These are phyloP conservation scores for Brevimyrus niger DNA, from an alignment of 2,113 vertebrate genomes.

Conservation along the genomic window DNA sequence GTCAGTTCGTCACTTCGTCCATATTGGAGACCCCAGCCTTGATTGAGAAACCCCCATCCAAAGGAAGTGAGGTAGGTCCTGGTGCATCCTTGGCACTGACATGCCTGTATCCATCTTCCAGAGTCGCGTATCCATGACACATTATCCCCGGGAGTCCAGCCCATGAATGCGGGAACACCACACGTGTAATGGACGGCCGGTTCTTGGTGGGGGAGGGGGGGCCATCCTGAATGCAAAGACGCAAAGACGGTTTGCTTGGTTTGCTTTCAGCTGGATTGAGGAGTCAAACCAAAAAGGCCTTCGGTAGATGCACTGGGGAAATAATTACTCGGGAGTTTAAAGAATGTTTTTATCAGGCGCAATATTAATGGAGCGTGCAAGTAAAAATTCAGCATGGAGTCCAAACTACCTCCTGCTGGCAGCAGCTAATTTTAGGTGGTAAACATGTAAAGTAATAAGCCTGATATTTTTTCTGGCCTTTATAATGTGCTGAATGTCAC, in stretches of 20 bases:
- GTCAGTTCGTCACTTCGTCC: background rate
- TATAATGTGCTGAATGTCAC: background rate
- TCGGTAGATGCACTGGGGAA: background rate
- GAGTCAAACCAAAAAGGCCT: background rate
- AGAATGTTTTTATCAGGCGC: background rate
- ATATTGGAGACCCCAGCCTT: background rate
- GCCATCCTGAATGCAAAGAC: background rate
- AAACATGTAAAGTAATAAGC: background rate
- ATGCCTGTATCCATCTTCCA: background rate
- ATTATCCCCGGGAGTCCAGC: background rate
- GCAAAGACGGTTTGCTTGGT: background rate
- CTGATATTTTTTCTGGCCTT: background rate
- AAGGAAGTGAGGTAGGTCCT: background rate
- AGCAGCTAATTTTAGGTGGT: background rate
- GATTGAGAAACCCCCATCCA: background rate
- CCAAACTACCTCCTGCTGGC: background rate
- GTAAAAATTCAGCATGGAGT: background rate
- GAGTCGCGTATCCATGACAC: background rate
- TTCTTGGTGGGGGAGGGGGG: background rate
- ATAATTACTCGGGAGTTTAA: background rate
- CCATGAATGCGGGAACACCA: background rate
- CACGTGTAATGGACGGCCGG: background rate
- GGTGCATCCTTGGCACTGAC: background rate
- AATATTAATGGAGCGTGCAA: background rate
- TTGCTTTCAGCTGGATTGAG: background rate